phyloP scores from a whole-genome alignment of 1,140 invertebrate species.

The Drosophila sechellia region DNA sequence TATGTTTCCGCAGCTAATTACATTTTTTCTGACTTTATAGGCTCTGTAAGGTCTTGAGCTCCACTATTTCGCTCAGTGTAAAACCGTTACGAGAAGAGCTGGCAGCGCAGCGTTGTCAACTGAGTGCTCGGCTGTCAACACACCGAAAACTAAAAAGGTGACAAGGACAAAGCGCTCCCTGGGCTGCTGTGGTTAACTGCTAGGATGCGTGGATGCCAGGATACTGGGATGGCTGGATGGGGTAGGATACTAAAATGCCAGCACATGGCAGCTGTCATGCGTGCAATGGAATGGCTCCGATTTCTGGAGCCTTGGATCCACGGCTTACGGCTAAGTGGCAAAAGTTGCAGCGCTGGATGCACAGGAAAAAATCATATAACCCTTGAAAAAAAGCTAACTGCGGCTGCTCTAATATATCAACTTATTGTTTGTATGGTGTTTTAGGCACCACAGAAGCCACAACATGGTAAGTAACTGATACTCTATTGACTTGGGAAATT shows the following conservation, averaged over 20 bases:
- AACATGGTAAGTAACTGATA: too few species aligned
- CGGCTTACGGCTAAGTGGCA: constrained; percentile 55
- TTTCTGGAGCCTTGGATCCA: constrained; percentile 34
- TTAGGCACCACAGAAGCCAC: too few species aligned
- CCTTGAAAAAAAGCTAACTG: background rate
- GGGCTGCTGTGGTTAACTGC: constrained; percentile 48
- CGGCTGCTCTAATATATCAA: too few species aligned
- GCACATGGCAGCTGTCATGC: constrained; percentile 78
- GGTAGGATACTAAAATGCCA: constrained; percentile 21
- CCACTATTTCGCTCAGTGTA: constrained; percentile 11
- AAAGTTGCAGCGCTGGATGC: constrained; percentile 60
- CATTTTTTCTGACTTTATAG: too few species aligned
- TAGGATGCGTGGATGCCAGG: constrained; percentile 17
- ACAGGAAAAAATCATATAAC: background rate
- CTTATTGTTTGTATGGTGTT: too few species aligned
- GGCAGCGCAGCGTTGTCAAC: constrained; percentile 57
- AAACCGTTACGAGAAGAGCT: constrained; percentile 10
- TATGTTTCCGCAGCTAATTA: too few species aligned
- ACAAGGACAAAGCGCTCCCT: constrained; percentile 73
- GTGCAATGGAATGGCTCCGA: constrained; percentile 54
- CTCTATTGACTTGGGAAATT: background rate
- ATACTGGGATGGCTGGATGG: constrained; percentile 3
- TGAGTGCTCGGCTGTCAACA: constrained; percentile 76
- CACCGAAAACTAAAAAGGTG: constrained; percentile 80
- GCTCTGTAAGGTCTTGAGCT: too few species aligned